Conservation (phyloP, 2,113 vertebrate genomes). For the Girardinichthys multiradiatus region DNA sequence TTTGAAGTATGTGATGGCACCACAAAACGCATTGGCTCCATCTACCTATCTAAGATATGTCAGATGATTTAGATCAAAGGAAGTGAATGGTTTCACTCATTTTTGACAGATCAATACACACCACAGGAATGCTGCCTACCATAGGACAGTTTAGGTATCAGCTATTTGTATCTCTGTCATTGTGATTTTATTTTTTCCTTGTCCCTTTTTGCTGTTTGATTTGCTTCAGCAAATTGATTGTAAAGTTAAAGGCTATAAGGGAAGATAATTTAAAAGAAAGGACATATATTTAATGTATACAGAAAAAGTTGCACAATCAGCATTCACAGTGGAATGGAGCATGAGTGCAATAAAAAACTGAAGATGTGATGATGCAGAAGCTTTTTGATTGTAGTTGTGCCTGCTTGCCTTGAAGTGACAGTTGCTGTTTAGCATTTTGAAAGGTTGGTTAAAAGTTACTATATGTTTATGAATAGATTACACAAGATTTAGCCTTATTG, state of each 20-base stretch:
- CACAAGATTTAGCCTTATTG: no score
- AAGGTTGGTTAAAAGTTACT: no score
- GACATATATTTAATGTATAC: neutral
- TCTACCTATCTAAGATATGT: conserved; percentile 29
- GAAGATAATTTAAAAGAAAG: neutral
- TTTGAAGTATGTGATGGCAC: conserved; percentile 44
- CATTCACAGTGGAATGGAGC: neutral
- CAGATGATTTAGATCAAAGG: conserved; percentile 42
- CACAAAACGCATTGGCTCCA: conserved; percentile 33
- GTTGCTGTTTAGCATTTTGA: neutral
- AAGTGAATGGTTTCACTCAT: conserved; percentile 30
- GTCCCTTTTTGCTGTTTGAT: conserved; percentile 16
- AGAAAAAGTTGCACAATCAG: conserved; percentile 16
- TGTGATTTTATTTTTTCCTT: conserved; percentile 2
- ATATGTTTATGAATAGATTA: neutral
- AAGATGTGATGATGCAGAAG: neutral
- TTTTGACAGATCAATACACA: conserved; percentile 52
- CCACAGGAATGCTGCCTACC: conserved; percentile 14
- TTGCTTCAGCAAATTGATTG: conserved; percentile 15
- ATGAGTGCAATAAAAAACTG: conserved; percentile 13
- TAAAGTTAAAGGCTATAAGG: conserved; percentile 5
- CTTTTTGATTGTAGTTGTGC: neutral
- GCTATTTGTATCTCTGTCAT: conserved; percentile 6
- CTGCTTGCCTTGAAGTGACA: neutral
- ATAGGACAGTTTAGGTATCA: conserved; percentile 34